Percentiles rank a stretch among this genome's conserved stretches.
Conservation (phyloP, 2,888 invertebrate species). For the Lypha dubia region DNA sequence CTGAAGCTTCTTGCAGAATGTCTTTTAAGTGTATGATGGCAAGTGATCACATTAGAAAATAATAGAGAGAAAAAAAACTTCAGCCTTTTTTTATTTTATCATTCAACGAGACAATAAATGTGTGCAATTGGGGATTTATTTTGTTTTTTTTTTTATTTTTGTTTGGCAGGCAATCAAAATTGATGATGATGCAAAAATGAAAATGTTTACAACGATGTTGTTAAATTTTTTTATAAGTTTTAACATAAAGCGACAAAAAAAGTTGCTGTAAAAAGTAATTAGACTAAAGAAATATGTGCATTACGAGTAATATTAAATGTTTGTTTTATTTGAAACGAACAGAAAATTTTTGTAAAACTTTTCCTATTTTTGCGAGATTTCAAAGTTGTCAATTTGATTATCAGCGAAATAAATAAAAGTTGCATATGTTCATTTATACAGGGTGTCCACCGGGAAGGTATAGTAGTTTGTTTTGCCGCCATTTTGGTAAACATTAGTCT, state of each 20-base stretch:
- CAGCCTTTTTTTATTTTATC: constrained; percentile 52
- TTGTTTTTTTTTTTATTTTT: too few relatives aligned
- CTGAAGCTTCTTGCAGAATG: neutral
- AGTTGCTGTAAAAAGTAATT: neutral
- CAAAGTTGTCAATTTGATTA: too few relatives aligned
- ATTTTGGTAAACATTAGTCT: too few relatives aligned
- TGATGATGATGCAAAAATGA: constrained; percentile 17
- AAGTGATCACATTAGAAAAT: constrained; percentile 15
- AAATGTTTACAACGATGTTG: constrained; percentile 18
- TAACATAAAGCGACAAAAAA: neutral
- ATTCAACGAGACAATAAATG: constrained; percentile 46
- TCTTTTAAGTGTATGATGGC: constrained; percentile 28
- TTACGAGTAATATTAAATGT: too few relatives aligned
- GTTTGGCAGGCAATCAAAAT: constrained; percentile 34
- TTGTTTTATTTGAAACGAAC: too few relatives aligned
- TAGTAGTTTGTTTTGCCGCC: too few relatives aligned
- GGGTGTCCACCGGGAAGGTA: too few relatives aligned
- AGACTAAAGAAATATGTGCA: too few relatives aligned
- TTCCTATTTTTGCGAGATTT: too few relatives aligned
- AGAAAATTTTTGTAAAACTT: too few relatives aligned
- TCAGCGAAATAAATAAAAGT: too few relatives aligned
- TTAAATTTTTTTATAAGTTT: constrained; percentile 28
- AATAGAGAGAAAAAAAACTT: constrained; percentile 15
- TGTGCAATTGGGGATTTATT: constrained; percentile 43
- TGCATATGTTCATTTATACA: too few relatives aligned